Evolutionary conservation across 1,140 invertebrate genomes (phyloP).

Genomic region (Agrilus planipennis): DNA sequence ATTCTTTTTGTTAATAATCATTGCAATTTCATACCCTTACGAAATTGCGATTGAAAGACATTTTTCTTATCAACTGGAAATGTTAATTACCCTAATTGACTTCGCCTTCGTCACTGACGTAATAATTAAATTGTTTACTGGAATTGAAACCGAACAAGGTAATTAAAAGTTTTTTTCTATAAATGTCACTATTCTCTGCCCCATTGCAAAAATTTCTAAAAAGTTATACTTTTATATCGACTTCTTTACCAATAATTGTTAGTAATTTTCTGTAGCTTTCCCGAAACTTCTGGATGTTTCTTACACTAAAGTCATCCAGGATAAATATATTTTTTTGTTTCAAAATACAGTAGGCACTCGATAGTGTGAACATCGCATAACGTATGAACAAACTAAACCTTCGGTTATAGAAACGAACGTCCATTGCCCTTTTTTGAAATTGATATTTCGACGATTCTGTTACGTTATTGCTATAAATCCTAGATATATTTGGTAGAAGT

Average conservation of each 20-base stretch:
- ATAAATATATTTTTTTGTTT: too few species aligned
- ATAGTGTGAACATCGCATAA: too few species aligned
- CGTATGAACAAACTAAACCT: too few species aligned
- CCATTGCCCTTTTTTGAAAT: too few species aligned
- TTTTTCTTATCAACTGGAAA: background rate
- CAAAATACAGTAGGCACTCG: too few species aligned
- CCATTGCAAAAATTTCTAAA: too few species aligned
- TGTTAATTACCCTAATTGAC: constrained; percentile 1
- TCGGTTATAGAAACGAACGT: too few species aligned
- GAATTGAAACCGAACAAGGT: constrained; percentile 8
- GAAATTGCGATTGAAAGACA: background rate
- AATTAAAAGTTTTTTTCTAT: background rate
- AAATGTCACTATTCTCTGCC: background rate
- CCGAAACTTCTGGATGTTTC: constrained; percentile 6
- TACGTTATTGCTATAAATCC: too few species aligned
- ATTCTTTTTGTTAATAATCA: background rate
- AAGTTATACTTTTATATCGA: too few species aligned
- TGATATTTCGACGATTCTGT: too few species aligned
- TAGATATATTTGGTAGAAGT: too few species aligned
- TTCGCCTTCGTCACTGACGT: constrained; percentile 5
- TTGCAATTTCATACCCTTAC: constrained; percentile 9
- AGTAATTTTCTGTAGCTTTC: constrained; percentile 2
- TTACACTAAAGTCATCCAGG: constrained; percentile 2
- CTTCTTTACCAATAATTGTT: too few species aligned
- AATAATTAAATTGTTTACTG: constrained; percentile 8